Evolutionary conservation across 2,888 invertebrate genomes (phyloP), one percentile per base, ranked within the genome.

Genomic region (Sinodicranocentrus sp.): DNA sequence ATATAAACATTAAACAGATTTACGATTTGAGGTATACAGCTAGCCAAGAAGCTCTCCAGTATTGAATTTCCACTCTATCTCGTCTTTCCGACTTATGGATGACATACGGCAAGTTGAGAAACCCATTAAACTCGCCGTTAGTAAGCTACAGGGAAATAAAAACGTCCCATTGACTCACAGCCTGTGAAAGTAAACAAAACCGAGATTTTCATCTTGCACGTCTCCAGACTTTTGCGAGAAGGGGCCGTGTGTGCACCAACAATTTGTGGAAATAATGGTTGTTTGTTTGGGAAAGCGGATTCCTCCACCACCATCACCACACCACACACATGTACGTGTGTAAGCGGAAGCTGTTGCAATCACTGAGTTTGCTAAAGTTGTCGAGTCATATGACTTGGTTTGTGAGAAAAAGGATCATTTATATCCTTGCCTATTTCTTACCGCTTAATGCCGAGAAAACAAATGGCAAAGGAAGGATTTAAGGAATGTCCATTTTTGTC

Each of bases 111-210:
- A 3, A 77, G 59, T 63, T 48, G 68, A 52, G 75, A 84, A 75
- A 79, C 8, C 79, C 76, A 84, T 84, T 84, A 84, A 75, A 79
- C 79, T 70, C 70, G 59, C 75, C 73, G 68, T 65, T 68, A 68
- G 84, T 79, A 79, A 79, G 70, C 79, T 84, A 78, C 59, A 68
- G 52, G 57, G 63, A 79, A 54, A 84, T 84, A 84, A 84, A 84
- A 79, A 61, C 73, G 84, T 84, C 79, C 84, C 79, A 79, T 84
- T 84, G 79, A 84, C 84, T 84, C 63, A 63, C 67, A 28, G 43
- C 6, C 19, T 2, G 33, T 28, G n/a, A 5, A 26, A 78, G 78
- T 61, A 78, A 78, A 79, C 75, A 68, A 73, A 71, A 70, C 59
- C 10, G 68, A 79, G 79, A 84, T 84, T 79, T 79, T 59, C 73